Percentiles rank a stretch among this genome's conserved stretches.
Evolutionary conservation across 1,140 invertebrate genomes (phyloP).

Genomic region (Pentalonia nigronervosa): DNA sequence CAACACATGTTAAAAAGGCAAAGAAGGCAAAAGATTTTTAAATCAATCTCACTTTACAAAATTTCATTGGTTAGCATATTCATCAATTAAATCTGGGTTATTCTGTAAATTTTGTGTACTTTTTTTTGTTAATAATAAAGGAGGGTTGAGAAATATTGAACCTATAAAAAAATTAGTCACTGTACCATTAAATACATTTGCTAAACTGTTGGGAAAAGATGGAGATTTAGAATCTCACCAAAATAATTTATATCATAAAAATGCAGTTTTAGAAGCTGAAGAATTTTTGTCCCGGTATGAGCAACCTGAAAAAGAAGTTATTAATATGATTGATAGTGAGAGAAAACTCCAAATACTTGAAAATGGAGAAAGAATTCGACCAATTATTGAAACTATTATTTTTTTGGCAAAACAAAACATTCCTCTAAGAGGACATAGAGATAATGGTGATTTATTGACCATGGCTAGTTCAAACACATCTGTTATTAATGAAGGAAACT

Average conservation of each 20-base stretch:
- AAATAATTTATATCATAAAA: conserved; percentile 60
- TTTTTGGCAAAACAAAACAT: conserved; percentile 62
- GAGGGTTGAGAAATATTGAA: conserved; percentile 59
- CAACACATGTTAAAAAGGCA: too few relatives aligned
- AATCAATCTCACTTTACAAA: conserved; percentile 56
- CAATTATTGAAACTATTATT: conserved; percentile 61
- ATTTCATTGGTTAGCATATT: conserved; percentile 61
- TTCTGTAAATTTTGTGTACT: conserved; percentile 61
- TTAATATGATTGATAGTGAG: conserved; percentile 57
- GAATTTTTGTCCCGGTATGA: conserved; percentile 59
- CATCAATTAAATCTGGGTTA: conserved; percentile 56
- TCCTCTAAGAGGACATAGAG: conserved; percentile 60
- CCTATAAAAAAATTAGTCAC: conserved; percentile 47
- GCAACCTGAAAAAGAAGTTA: conserved; percentile 44
- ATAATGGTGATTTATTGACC: background rate
- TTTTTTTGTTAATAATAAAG: conserved; percentile 57
- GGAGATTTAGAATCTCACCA: conserved; percentile 59
- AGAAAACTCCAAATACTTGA: conserved; percentile 59
- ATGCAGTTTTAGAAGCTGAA: conserved; percentile 59
- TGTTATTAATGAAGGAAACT: background rate
- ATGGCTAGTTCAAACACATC: conserved; percentile 43
- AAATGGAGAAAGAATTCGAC: conserved; percentile 60
- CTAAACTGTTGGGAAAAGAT: conserved; percentile 56
- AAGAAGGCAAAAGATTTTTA: conserved; percentile 39
- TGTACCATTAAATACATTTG: background rate